phyloP scores from a whole-genome alignment of 2,797 vertebrate species.

The Alfaro cultratus region DNA sequence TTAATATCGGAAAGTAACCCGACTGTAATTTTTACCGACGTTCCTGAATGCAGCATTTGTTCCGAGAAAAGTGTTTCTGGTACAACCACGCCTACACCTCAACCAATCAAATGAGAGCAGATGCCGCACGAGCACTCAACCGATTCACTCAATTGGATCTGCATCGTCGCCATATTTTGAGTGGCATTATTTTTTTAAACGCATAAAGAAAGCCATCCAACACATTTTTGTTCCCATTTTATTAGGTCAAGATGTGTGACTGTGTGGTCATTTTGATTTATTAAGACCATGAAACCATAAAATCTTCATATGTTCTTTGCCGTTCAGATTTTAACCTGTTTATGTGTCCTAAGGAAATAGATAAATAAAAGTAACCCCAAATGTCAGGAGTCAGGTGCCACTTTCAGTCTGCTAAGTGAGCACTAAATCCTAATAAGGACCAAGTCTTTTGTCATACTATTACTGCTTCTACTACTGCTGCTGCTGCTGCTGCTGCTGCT shows the following conservation, averaged over 20 bases:
- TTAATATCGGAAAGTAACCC: neutral
- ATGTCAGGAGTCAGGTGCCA: neutral
- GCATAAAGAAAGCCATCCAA: neutral
- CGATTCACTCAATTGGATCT: rapidly evolving
- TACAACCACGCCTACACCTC: slow-evolving; percentile 1
- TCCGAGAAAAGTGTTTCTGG: neutral
- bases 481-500: neutral
- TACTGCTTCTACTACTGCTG: too few relatives aligned
- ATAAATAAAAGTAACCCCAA: neutral
- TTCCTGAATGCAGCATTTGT: slow-evolving; percentile 27
- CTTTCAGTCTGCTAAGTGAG: neutral
- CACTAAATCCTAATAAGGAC: neutral
- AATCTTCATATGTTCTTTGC: neutral
- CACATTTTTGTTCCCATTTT: neutral
- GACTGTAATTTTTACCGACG: neutral
- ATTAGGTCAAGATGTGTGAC: neutral
- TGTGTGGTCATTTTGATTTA: neutral
- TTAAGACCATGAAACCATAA: neutral
- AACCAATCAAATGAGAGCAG: slow-evolving; percentile 44
- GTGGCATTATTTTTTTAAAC: neutral
- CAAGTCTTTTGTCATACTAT: neutral
- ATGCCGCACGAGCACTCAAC: neutral
- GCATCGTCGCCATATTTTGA: neutral
- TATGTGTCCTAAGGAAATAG: neutral
- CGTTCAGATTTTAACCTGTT: neutral